A percentile compares a stretch with the other conserved stretches of the same genome.
Evolutionary conservation across 2,113 vertebrate genomes (phyloP).

Genomic region (Elephas maximus): DNA sequence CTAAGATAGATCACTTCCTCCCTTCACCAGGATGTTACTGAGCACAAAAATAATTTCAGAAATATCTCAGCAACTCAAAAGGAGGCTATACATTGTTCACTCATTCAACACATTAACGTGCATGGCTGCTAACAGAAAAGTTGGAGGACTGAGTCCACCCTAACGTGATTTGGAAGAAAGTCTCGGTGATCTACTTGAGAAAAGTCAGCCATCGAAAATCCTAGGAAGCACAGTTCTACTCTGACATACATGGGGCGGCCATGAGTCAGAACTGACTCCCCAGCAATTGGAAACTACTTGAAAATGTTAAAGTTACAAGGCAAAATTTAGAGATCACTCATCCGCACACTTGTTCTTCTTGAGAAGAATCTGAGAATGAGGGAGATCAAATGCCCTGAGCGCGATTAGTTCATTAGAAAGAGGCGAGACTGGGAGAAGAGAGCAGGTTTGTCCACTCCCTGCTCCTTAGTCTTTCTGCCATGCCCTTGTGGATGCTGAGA

Average conservation of each 20-base stretch:
- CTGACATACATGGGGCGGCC: neutral
- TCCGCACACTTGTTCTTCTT: neutral
- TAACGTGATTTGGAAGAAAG: neutral
- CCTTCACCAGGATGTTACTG: neutral
- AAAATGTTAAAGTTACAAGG: neutral
- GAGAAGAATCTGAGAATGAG: neutral
- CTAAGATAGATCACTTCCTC: neutral
- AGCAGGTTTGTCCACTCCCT: neutral
- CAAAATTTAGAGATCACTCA: neutral
- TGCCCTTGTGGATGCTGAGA: neutral
- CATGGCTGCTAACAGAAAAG: neutral
- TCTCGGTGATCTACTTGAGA: neutral
- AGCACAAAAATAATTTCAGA: neutral
- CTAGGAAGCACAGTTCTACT: neutral
- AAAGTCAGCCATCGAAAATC: neutral
- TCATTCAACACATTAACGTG: neutral
- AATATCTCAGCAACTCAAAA: neutral
- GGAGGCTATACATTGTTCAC: neutral
- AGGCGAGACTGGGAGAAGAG: neutral
- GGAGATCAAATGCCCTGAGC: neutral
- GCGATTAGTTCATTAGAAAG: neutral
- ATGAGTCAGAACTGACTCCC: neutral
- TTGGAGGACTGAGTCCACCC: neutral
- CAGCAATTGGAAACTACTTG: neutral
- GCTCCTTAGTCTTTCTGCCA: neutral